Conservation (phyloP, 2,113 vertebrate genomes). For the Pitta sordida region DNA sequence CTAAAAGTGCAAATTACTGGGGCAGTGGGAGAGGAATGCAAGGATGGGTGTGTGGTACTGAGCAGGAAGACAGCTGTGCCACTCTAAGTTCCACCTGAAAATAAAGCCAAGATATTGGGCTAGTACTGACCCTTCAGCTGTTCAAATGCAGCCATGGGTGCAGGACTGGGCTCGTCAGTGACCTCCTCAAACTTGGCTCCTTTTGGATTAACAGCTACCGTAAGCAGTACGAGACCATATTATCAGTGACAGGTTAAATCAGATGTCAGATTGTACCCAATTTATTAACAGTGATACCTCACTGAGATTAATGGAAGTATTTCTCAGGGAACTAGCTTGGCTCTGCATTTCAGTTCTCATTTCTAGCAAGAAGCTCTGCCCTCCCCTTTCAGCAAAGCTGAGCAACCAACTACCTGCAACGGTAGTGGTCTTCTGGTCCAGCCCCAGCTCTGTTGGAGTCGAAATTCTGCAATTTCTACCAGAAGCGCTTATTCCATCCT, state of each 20-base stretch:
- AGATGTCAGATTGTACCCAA: background rate
- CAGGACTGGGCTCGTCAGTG: background rate
- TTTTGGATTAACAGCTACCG: background rate
- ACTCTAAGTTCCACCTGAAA: background rate
- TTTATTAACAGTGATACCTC: background rate
- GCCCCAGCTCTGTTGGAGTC: background rate
- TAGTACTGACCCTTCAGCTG: background rate
- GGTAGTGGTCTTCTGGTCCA: background rate
- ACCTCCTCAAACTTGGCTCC: background rate
- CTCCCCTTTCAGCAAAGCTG: background rate
- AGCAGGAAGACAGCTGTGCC: background rate
- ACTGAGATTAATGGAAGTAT: background rate
- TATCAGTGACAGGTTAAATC: background rate
- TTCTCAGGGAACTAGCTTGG: background rate
- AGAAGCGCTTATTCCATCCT: background rate
- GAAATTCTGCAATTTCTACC: background rate
- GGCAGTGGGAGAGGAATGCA: background rate
- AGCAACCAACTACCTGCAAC: background rate
- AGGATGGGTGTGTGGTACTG: background rate
- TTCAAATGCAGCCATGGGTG: background rate
- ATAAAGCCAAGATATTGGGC: background rate
- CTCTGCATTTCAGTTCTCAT: background rate
- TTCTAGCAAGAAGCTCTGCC: background rate
- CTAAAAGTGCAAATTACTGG: background rate
- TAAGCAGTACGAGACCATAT: background rate